Evolutionary conservation across 2,113 vertebrate species (phyloP).

Genomic region (Zapornia atra): DNA sequence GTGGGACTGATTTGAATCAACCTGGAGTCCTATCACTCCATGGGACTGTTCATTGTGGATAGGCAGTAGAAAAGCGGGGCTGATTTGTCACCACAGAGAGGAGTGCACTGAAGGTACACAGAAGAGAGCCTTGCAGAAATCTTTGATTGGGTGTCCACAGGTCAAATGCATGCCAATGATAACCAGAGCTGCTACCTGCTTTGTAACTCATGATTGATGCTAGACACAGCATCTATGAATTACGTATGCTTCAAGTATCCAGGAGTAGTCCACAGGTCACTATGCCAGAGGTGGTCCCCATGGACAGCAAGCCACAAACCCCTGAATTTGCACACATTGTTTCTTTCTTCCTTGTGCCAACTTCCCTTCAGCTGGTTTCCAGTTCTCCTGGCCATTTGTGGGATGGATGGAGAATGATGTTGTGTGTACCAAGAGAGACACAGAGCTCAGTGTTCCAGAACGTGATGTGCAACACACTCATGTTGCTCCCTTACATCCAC

Average conservation of each 20-base stretch:
- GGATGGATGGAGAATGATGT: rapidly evolving
- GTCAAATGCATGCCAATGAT: not conserved
- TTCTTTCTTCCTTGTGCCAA: not conserved
- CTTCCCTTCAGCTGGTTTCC: not conserved
- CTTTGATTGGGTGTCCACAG: too few relatives aligned
- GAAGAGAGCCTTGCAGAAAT: not conserved
- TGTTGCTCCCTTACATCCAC: rapidly evolving
- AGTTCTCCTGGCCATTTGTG: not conserved
- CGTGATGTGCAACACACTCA: not conserved
- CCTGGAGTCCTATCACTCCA: not conserved
- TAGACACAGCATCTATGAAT: rapidly evolving
- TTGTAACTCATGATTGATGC: not conserved
- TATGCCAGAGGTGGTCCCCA: not conserved
- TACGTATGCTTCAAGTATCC: rapidly evolving
- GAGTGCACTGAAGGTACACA: not conserved
- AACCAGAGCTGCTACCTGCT: not conserved
- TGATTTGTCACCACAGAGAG: not conserved
- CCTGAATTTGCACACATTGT: not conserved
- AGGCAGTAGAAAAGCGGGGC: not conserved
- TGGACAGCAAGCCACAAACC: not conserved
- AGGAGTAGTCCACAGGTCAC: not conserved
- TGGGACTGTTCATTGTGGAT: not conserved
- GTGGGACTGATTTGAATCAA: not conserved
- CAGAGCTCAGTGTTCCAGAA: rapidly evolving
- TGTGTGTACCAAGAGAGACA: not conserved